Conservation (phyloP, 2,797 vertebrate species). For the Phoeniculus purpureus region DNA sequence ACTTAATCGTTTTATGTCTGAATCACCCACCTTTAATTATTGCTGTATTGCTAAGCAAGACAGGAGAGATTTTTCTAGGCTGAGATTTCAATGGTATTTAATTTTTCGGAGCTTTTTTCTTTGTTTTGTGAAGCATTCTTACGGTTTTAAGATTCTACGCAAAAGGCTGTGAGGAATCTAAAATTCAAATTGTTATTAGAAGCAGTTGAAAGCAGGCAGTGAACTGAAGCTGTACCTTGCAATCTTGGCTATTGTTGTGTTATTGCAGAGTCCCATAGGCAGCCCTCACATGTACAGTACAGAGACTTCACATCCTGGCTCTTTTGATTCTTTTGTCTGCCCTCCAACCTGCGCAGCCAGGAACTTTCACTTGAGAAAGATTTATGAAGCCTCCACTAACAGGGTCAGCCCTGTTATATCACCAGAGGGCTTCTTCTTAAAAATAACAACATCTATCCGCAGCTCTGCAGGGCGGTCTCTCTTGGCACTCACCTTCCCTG, state of each 20-base stretch:
- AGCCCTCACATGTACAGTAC: constrained; percentile 81
- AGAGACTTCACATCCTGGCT: constrained; percentile 88
- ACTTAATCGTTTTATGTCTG: background rate
- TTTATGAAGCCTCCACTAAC: constrained; percentile 88
- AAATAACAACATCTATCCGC: constrained; percentile 91
- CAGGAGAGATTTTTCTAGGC: background rate
- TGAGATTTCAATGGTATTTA: background rate
- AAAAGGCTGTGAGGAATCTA: constrained; percentile 55
- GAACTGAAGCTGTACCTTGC: constrained; percentile 76
- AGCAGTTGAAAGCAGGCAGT: constrained; percentile 77
- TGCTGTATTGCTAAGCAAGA: background rate
- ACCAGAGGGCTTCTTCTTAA: constrained; percentile 86
- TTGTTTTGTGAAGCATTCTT: background rate
- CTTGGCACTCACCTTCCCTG: constrained; percentile 81
- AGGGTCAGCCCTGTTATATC: constrained; percentile 85
- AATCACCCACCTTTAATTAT: background rate
- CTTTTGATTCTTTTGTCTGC: constrained; percentile 87
- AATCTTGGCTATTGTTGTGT: constrained; percentile 88
- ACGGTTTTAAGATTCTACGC: constrained; percentile 40
- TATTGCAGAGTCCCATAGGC: constrained; percentile 88
- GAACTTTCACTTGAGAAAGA: constrained; percentile 90
- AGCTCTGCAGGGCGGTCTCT: constrained; percentile 77
- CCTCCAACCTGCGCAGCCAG: constrained; percentile 88
- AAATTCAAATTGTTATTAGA: constrained; percentile 77
- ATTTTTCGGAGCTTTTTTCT: background rate